Base-by-base conservation (phyloP, 2,113 vertebrate genomes). In the Misgurnus anguillicaudatus region DNA sequence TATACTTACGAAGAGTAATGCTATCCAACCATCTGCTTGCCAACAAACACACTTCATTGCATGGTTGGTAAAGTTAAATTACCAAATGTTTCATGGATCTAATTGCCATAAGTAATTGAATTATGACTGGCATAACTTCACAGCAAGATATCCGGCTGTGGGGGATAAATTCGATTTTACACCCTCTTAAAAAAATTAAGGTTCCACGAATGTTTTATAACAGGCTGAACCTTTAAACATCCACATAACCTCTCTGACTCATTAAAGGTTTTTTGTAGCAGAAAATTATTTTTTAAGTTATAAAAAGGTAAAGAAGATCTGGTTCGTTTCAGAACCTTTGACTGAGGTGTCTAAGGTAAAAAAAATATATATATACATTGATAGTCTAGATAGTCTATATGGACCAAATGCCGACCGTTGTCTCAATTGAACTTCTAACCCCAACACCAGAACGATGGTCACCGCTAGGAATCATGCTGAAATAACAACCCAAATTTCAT, bases 31-130 rank as follows among this genome's bases (percentile, higher is more conserved):
- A n/a, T n/a, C 16, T n/a, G n/a, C 3, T n/a, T 55, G 7, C 7
- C 53, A 55, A 17, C 53, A 55, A 17, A 38, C 19, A 45, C 61
- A 42, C 10, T 13, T 47, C 66, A 42, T 9, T 68, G 80, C 19
- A 17, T 14, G 39, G 66, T 64, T 9, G n/a, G 48, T 77, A 39
- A 65, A 58, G 1, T 72, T 8, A 71, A 77, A 38, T 65, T 3
- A 51, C 11, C 10, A n/a, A 53, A 68, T 82, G 48, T 79, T 51
- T 2, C 38, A 58, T 4, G 45, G n/a, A 13, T 19, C 45, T 41
- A 55, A 66, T 71, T 38, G 39, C 16, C 36, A 45, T 67, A 31
- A 19, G 57, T 74, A 68, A 82, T 53, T 47, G 9, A 31, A 75
- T 75, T 73, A 79, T 55, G 61, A 9, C 9, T 8, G 19, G 36